Percentiles rank a stretch among this genome's conserved stretches.
These are phyloP conservation scores for Actinia tenebrosa DNA, from an alignment of 64 coral and sea anemone species.

Conservation along the genomic window DNA sequence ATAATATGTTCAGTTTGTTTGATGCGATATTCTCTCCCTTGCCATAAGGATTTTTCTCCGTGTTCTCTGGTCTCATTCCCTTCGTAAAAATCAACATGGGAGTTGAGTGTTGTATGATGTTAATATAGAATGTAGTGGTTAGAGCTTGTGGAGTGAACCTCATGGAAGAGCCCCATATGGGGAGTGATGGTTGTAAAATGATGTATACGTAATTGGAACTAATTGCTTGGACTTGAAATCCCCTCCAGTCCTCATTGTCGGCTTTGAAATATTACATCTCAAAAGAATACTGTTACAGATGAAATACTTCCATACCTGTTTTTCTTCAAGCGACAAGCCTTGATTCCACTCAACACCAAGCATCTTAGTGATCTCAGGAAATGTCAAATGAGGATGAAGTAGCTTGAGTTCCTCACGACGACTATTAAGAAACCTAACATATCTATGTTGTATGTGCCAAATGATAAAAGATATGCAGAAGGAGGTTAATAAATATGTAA, in stretches of 20 bases:
- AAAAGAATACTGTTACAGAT: neutral
- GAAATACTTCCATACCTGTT: slow-evolving; percentile 49
- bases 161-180: too few species aligned
- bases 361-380: slow-evolving; percentile 84
- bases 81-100: too few species aligned
- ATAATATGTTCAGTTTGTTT: neutral
- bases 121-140: too few species aligned
- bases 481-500: neutral
- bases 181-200: too few species aligned
- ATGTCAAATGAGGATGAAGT: slow-evolving; percentile 62
- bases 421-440: slow-evolving; percentile 91
- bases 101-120: too few species aligned
- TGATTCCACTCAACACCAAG: slow-evolving; percentile 82
- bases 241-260: too few species aligned
- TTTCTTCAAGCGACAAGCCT: slow-evolving; percentile 58
- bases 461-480: neutral
- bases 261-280: too few species aligned
- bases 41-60: too few species aligned
- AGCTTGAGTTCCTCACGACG: slow-evolving; percentile 75
- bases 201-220: too few species aligned
- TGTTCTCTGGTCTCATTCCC: too few species aligned
- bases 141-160: too few species aligned
- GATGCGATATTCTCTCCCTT: neutral
- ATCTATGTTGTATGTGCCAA: slow-evolving; percentile 24
- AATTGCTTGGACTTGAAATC: too few species aligned